Base-by-base conservation (phyloP, 2,888 invertebrate species). In the Cephus rjabovi region DNA sequence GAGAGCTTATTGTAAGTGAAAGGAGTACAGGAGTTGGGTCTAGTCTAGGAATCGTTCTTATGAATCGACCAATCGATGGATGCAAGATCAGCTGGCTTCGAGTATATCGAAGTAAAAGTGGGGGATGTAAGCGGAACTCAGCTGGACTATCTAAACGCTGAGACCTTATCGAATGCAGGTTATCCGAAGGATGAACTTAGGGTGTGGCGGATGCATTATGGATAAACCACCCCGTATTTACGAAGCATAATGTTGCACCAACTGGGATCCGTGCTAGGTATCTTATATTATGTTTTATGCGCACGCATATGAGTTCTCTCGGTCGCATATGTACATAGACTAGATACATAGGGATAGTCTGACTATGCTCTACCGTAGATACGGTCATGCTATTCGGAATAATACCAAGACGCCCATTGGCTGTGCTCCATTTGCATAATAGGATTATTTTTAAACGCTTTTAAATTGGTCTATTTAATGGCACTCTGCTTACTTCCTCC, bases 141-240 rank as follows among this genome's bases (percentile, higher is more conserved):
- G 71, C 33, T 31, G 71, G 33, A 71, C 71, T 71, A 33, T 71
- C 71, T 31, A 33, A 34, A 31, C 71, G 71, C 3, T 34, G 31
- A 31, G 71, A 33, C 71, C 71, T 71, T 34, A 34, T 71, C 71
- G 33, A 71, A 33, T 71, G 31, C 34, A 71, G 71, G 71, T 71
- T 71, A 31, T 34, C 71, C 79, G 79, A 71, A 75, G 78, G 78
- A 81, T 80, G 80, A 77, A 81, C 79, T 79, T 77, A 82, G 82
- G 83, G 84, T 84, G 84, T 83, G 84, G 84, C 82, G 80, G 82
- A 84, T 85, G 83, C 84, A 84, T 85, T 85, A 83, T 84, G 83
- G 82, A 83, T 83, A 81, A 56, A 79, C 77, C 78, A 79, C 79
- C 81, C 76, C 76, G 75, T 80, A 84, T 84, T 83, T 83, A 83